A percentile compares a stretch with the other conserved stretches of the same genome.
phyloP scores from a whole-genome alignment of 1,140 invertebrate species.

The Neocloeon triangulifer region DNA sequence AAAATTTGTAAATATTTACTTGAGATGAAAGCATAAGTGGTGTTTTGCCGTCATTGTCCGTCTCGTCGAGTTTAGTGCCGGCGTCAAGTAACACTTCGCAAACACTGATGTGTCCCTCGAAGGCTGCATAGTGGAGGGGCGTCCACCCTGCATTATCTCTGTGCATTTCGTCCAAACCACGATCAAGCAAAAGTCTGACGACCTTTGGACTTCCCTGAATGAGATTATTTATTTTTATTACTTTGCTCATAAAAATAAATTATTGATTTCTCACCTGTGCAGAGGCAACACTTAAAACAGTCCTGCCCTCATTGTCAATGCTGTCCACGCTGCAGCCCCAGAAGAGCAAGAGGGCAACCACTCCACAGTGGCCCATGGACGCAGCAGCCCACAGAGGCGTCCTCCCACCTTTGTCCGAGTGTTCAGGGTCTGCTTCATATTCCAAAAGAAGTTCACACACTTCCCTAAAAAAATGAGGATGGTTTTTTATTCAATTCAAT shows the following conservation, averaged over 20 bases:
- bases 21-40: constrained; percentile 65
- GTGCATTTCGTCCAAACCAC: constrained; percentile 76
- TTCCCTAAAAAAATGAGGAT: no score
- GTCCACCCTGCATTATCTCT: constrained; percentile 85
- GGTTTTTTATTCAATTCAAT: no score
- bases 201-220: constrained; percentile 65
- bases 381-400: constrained; percentile 65
- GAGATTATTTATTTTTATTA: no score
- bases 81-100: constrained; percentile 68
- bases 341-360: constrained; percentile 58
- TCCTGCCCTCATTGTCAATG: constrained; percentile 77
- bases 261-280: no score
- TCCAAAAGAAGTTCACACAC: constrained; percentile 68
- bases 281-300: constrained; percentile 64
- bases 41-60: constrained; percentile 85
- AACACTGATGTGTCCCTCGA: constrained; percentile 78
- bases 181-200: constrained; percentile 66
- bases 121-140: constrained; percentile 77
- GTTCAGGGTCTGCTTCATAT: constrained; percentile 69
- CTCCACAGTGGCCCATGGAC: constrained; percentile 61
- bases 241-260: no score
- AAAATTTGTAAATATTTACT: no score
- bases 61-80: constrained; percentile 75
- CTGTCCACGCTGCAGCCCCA: constrained; percentile 78
- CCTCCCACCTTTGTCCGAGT: constrained; percentile 50